phyloP scores from a whole-genome alignment of 2,888 invertebrate species.

The Papilio protenor region DNA sequence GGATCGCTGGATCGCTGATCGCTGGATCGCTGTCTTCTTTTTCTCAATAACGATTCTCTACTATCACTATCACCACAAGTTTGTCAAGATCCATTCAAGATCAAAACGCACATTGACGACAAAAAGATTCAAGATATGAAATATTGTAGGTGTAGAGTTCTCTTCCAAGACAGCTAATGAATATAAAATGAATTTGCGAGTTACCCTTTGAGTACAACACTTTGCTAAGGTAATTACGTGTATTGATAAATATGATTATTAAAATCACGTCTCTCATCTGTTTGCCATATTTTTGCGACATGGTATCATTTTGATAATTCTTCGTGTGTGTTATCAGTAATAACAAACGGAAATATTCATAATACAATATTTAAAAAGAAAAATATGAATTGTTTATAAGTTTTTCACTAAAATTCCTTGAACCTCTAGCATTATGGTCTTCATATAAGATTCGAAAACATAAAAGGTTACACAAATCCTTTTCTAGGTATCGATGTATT shows the following conservation, averaged over 20 bases:
- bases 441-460: neutral
- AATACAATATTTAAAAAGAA: neutral
- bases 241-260: constrained; percentile 21
- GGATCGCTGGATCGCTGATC: neutral
- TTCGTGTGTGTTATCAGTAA: neutral
- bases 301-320: constrained; percentile 5
- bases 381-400: constrained; percentile 5
- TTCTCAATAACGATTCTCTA: constrained; percentile 26
- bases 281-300: constrained; percentile 19
- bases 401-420: neutral
- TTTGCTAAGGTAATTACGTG: constrained; percentile 28
- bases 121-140: constrained; percentile 30
- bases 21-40: constrained; percentile 5
- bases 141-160: constrained; percentile 57
- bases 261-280: constrained; percentile 25
- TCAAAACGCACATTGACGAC: constrained; percentile 40
- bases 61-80: constrained; percentile 22
- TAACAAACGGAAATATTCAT: neutral
- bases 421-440: neutral
- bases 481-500: neutral
- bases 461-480: neutral
- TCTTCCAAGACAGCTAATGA: constrained; percentile 79
- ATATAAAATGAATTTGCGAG: constrained; percentile 23
- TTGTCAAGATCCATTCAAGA: constrained; percentile 27
- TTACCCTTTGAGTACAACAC: constrained; percentile 28